phyloP scores from a whole-genome alignment of 2,888 invertebrate species.

The Adineta ricciae region DNA sequence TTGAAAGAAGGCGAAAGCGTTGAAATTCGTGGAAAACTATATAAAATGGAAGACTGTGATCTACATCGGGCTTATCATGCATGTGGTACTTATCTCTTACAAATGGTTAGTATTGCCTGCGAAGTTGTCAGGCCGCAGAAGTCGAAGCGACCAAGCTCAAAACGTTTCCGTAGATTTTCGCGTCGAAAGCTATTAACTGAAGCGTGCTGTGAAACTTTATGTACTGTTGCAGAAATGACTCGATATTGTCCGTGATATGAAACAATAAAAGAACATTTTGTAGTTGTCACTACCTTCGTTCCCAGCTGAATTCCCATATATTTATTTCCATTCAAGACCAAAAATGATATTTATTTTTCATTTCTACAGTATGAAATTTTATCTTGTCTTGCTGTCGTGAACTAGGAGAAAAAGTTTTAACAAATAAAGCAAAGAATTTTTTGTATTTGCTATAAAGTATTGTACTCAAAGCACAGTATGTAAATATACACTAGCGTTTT shows the following conservation, averaged over 20 bases:
- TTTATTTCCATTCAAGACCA: too few relatives aligned
- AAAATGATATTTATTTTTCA: too few relatives aligned
- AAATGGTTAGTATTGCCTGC: neutral
- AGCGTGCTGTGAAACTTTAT: neutral
- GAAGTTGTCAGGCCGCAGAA: neutral
- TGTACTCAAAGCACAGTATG: too few relatives aligned
- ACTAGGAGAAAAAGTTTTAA: too few relatives aligned
- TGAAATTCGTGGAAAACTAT: neutral
- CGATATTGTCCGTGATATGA: neutral
- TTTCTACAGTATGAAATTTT: too few relatives aligned
- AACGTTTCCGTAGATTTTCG: neutral
- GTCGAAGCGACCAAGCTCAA: neutral
- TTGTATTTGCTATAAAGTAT: too few relatives aligned
- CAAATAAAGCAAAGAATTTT: too few relatives aligned
- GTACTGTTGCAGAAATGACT: neutral
- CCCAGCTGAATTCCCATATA: too few relatives aligned
- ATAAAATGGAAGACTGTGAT: neutral
- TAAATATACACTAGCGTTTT: too few relatives aligned
- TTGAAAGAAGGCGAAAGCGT: neutral
- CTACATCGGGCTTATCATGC: neutral
- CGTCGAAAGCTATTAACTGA: neutral
- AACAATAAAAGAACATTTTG: too few relatives aligned
- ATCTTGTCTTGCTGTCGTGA: too few relatives aligned
- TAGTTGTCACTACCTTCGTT: too few relatives aligned
- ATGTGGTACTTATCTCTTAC: neutral